These are phyloP conservation scores for Catharus minimus DNA, from an alignment of 2,113 vertebrate species.

Conservation along the genomic window DNA sequence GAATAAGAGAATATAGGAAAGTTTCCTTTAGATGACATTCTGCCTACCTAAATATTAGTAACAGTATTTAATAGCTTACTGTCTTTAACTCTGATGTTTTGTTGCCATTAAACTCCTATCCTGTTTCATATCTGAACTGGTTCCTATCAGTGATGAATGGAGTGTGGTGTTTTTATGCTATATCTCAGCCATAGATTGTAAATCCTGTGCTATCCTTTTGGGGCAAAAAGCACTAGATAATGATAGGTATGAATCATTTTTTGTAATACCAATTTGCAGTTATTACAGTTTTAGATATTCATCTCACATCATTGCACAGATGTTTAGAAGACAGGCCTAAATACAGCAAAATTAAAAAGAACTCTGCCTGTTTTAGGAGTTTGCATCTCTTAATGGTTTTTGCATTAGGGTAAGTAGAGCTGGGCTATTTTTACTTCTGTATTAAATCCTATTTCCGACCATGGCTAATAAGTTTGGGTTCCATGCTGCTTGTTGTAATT, in stretches of 20 bases:
- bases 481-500: not conserved
- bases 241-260: not conserved
- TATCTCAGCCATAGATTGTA: not conserved
- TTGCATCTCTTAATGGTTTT: not conserved
- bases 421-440: not conserved
- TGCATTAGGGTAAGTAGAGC: not conserved
- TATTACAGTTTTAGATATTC: conserved; percentile 17
- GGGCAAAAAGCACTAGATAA: not conserved
- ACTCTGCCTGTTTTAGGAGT: not conserved
- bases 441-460: not conserved
- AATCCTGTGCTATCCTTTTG: not conserved
- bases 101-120: not conserved
- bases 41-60: not conserved
- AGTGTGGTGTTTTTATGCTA: not conserved
- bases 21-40: not conserved
- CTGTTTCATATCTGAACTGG: not conserved
- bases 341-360: not conserved
- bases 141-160: not conserved
- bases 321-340: not conserved
- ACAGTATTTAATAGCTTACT: not conserved
- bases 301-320: not conserved
- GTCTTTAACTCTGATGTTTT: not conserved
- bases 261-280: not conserved
- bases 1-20: not conserved
- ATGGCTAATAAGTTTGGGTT: not conserved